A percentile compares a stretch with the other conserved stretches of the same genome.
Evolutionary conservation across 2,888 invertebrate genomes (phyloP).

Genomic region (Drosophila yooni): DNA sequence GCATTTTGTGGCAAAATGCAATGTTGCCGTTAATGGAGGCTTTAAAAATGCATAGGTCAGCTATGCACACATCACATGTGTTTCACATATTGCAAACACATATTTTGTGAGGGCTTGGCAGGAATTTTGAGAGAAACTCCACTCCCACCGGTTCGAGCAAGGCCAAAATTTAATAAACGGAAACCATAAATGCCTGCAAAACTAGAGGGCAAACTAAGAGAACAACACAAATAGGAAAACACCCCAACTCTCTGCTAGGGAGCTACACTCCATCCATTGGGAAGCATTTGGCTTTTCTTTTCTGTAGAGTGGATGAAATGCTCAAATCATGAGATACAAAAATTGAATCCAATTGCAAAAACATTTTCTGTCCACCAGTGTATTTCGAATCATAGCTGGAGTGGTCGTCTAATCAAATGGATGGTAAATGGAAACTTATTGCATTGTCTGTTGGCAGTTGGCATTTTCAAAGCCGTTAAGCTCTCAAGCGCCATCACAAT

Average conservation of each 20-base stretch:
- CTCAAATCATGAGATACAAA: constrained; percentile 50
- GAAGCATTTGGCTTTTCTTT: constrained; percentile 14
- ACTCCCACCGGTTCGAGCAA: constrained; percentile 15
- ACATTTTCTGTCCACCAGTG: constrained; percentile 58
- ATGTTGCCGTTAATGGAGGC: constrained; percentile 44
- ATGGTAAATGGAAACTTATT: constrained; percentile 50
- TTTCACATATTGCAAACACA: constrained; percentile 19
- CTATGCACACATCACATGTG: constrained; percentile 12
- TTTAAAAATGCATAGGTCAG: constrained; percentile 53
- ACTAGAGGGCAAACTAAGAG: constrained; percentile 23
- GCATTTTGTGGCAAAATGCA: constrained; percentile 31
- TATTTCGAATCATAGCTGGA: constrained; percentile 31
- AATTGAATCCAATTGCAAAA: constrained; percentile 74
- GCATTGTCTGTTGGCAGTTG: constrained; percentile 18
- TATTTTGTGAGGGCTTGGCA: constrained; percentile 25
- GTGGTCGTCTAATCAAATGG: constrained; percentile 65
- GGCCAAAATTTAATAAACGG: constrained; percentile 65
- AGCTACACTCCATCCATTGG: constrained; percentile 11
- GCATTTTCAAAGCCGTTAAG: constrained; percentile 76
- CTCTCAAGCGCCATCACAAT: constrained; percentile 56
- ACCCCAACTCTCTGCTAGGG: not conserved
- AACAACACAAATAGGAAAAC: constrained; percentile 21
- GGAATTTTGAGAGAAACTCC: constrained; percentile 31
- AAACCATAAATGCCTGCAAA: constrained; percentile 51
- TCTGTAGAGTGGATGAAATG: constrained; percentile 42